phyloP scores from a whole-genome alignment of 1,140 invertebrate species.

The Micrasema longulum region DNA sequence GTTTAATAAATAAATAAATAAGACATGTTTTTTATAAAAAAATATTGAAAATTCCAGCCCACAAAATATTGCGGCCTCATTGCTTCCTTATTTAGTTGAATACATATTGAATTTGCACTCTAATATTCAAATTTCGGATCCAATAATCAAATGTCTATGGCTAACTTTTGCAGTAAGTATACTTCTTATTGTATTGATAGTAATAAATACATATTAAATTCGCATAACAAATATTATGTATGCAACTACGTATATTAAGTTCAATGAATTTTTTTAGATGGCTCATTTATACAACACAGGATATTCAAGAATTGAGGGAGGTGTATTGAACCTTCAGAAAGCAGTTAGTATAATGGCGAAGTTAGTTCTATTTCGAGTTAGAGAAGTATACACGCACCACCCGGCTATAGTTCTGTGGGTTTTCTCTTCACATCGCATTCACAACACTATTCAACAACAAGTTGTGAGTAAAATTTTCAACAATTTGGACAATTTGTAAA shows the following conservation, averaged over 20 bases:
- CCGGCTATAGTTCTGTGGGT: constrained; percentile 42
- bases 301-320: constrained; percentile 25
- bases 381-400: constrained; percentile 51
- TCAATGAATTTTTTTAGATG: neutral
- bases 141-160: constrained; percentile 50
- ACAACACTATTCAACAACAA: constrained; percentile 22
- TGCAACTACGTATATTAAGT: neutral
- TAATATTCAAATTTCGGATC: constrained; percentile 28
- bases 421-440: constrained; percentile 49
- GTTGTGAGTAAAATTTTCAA: constrained; percentile 38
- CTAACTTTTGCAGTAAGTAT: constrained; percentile 51
- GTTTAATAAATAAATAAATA: too few species aligned
- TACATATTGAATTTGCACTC: constrained; percentile 42
- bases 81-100: constrained; percentile 45
- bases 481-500: too few species aligned
- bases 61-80: constrained; percentile 12
- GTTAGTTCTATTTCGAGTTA: constrained; percentile 32
- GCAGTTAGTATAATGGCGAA: constrained; percentile 41
- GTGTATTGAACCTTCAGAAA: constrained; percentile 40
- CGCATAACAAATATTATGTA: too few species aligned
- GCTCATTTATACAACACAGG: constrained; percentile 15
- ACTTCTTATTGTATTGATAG: too few species aligned
- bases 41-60: too few species aligned
- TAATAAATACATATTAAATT: too few species aligned
- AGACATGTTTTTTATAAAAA: too few species aligned